Base-by-base conservation (phyloP, 2,888 invertebrate genomes). In the Lochmaea capreae region DNA sequence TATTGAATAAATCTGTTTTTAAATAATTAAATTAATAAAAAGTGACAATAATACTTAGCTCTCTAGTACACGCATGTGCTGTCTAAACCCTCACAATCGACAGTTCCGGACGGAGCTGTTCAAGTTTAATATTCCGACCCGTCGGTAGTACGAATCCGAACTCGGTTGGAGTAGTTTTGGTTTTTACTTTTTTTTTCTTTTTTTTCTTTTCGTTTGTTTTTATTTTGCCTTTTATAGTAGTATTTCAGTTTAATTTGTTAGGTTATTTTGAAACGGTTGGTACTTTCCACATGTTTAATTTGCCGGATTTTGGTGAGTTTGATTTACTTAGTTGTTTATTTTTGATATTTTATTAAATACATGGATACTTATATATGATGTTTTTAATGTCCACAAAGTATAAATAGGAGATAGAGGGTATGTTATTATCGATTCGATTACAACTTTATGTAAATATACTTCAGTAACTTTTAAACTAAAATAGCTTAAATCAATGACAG, bases 141-240 rank as follows among this genome's bases (percentile, higher is more conserved):
- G 42, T 63, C 59, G 18, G 62, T 43, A 81, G 79, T 79, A 79
- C 79, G 79, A 80, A 75, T 79, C 77, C 78, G 77, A 80, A 79
- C 81, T 81, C 77, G 79, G 71, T 73, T 77, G 75, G 74, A 72
- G 79, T 77, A 79, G 78, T 80, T 79, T 79, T 81, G 80, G 81
- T 80, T 81, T 82, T 81, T 77, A 83, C 57, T 71, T 84, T 82
- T 83, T 84, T 84, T 84, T 82, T 76, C 72, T 79, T 75, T 78
- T 82, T 81, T 82, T 83, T 81, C 78, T 84, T 83, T 80, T 81
- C 81, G 81, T 83, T 81, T 67, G 76, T 83, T 81, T 80, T 83
- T 82, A 76, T 75, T 82, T 85, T 83, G 74, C 80, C 81, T 84
- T 82, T 80, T 78, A 67, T 80, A 77, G 81, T 74, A 76, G 73